Base-by-base conservation (phyloP, 1,140 invertebrate species). In the Eufriesea mexicana region DNA sequence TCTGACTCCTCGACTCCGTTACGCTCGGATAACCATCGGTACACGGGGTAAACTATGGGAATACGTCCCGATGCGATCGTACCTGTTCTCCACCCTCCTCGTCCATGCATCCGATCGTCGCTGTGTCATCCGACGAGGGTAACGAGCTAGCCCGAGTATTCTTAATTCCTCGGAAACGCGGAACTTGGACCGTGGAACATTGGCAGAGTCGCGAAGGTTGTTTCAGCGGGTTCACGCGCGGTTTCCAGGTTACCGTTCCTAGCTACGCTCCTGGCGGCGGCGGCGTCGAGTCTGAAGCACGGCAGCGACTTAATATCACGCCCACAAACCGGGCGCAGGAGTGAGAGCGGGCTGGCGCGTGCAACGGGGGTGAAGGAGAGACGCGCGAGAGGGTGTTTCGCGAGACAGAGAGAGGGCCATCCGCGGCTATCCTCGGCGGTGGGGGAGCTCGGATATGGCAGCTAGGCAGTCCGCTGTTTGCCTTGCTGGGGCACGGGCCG, bases 301-400 rank as follows among this genome's bases (percentile, higher is more conserved):
- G 90, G 90, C 79, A 87, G 86, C 91, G 89, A 94, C 94, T 94
- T 93, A 92, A 93, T 93, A 94, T 93, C 93, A 92, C 93, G 93
- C 93, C 94, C 93, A 92, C 91, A 86, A 91, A 70, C 71, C 78
- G 80, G 76, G 77, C 68, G 67, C 70, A 71, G n/a, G 77, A 79
- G 84, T 45, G 84, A 79, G 84, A 82, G 76, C 77, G 81, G 83
- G 47, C 35, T 55, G n/a, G 49, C 54, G 61, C 57, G 67, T 57
- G 82, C 73, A 62, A 78, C 14, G 85, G 49, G 84, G 10, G 66
- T 20, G 54, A 85, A 51, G 78, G 74, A 67, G 87, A 84, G 64
- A 72, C 47, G 70, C 74, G 83, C 45, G 71, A 87, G 83, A 84
- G 83, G 74, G 74, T 55, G 80, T 42, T 77, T 73, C 62, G 47